Evolutionary conservation across 2,888 invertebrate species (phyloP), one percentile per base, ranked within the genome.

Genomic region (Melikaiella ostensackeni): DNA sequence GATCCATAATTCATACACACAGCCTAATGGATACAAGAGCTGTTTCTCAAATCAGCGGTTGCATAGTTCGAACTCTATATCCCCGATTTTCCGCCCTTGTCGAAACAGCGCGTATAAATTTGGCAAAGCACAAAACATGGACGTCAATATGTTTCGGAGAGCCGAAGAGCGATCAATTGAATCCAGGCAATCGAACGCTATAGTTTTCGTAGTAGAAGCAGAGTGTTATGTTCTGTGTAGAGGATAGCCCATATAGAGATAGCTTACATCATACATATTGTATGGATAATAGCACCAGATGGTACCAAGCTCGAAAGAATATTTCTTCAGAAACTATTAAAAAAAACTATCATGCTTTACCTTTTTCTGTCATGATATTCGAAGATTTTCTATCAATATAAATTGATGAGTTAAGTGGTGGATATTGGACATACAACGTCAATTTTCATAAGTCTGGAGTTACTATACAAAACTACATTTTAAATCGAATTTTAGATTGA

Each of bases 151-250:
- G 70, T 70, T 70, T 55, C 50, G 50, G 46, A 50, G 70, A 70
- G 70, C 33, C 70, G 50, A 50, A 70, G 70, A 70, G 70, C 50
- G 70, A 70, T 70, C 70, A 70, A 70, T 70, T 70, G 70, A 70
- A 70, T 70, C 50, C 50, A n/a, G 50, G 70, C 50, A 70, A n/a
- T 50, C 50, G 70, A 33, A 30, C 50, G 27, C 30, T 70, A 70
- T 70, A 27, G 66, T 50, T 70, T 70, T 46, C 27, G 30, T 70
- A 42, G 24, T 42, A 38, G 64, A 64, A 4, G 21, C 35, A 16
- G 35, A 63, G 38, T 64, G 38, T 64, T 30, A 38, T 42, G 64
- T 38, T 35, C 13, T 35, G 24, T 59, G 19, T 55, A 11, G 21
- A 50, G 50, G 21, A 55, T 55, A 55, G 55, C 21, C 9, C 11